A percentile compares a stretch with the other conserved stretches of the same genome.
Evolutionary conservation across 1,140 invertebrate genomes (phyloP).

Genomic region (Drosophila hydei): DNA sequence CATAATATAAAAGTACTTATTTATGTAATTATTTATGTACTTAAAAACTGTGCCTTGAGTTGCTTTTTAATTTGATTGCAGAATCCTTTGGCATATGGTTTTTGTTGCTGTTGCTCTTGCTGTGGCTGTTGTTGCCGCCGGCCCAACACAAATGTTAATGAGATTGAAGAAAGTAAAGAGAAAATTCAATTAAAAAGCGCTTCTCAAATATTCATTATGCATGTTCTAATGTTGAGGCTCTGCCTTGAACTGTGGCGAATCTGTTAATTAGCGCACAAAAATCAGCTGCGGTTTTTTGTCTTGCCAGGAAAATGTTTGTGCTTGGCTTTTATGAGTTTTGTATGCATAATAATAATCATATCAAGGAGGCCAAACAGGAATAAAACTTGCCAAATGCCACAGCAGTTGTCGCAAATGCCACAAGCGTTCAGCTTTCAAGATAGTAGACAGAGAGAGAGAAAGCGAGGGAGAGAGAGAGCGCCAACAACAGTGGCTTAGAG

Average conservation of each 20-base stretch:
- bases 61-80: conserved; percentile 45
- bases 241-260: conserved; percentile 14
- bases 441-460: conserved; percentile 5
- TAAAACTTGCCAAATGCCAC: conserved; percentile 53
- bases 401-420: conserved; percentile 32
- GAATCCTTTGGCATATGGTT: conserved; percentile 56
- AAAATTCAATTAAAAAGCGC: conserved; percentile 78
- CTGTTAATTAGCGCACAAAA: conserved; percentile 58
- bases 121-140: conserved; percentile 8
- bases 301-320: conserved; percentile 22
- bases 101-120: not conserved
- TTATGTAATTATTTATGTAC: conserved; percentile 41
- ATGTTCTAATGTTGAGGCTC: conserved; percentile 19
- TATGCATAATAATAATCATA: conserved; percentile 71
- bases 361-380: conserved; percentile 43
- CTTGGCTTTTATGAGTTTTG: conserved; percentile 30
- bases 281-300: conserved; percentile 62
- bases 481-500: not conserved
- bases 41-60: conserved; percentile 30
- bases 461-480: not conserved
- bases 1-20: conserved; percentile 28
- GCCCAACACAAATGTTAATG: conserved; percentile 42
- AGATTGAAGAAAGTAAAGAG: conserved; percentile 23
- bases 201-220: conserved; percentile 77
- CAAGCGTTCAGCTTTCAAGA: conserved; percentile 21